phyloP scores from a whole-genome alignment of 2,888 invertebrate genomes.

The Tachina fera region DNA sequence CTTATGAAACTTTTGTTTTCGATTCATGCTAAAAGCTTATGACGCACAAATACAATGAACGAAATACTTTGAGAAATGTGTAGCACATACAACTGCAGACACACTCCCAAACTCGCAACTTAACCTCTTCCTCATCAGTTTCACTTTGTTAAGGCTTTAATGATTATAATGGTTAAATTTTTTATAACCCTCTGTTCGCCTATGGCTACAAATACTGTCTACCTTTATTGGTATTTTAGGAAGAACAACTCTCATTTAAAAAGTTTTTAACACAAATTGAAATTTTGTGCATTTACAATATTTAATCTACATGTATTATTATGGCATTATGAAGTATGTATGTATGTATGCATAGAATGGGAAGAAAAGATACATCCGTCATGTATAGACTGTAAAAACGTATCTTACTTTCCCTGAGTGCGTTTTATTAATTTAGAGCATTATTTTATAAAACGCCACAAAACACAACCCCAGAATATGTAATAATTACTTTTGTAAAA shows the following conservation, averaged over 20 bases:
- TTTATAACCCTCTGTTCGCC: neutral
- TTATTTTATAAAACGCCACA: no score
- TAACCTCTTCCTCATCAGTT: neutral
- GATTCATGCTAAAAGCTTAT: conserved; percentile 19
- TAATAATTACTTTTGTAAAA: no score
- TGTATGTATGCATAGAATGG: no score
- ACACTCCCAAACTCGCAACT: neutral
- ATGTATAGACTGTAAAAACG: no score
- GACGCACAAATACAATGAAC: conserved; percentile 10
- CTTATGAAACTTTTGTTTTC: conserved; percentile 56
- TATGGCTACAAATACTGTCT: neutral
- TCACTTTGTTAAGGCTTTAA: neutral
- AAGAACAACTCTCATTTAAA: conserved; percentile 32
- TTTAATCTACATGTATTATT: neutral
- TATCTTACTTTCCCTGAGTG: no score
- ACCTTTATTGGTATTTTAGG: conserved; percentile 17
- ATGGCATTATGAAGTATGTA: neutral
- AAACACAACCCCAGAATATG: no score
- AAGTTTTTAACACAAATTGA: neutral
- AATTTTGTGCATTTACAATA: neutral
- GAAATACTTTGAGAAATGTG: conserved; percentile 4
- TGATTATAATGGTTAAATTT: neutral
- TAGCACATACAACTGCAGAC: neutral
- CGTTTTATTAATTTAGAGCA: no score
- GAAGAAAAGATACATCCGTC: no score